These are phyloP conservation scores for Allobates femoralis DNA, from an alignment of 2,797 vertebrate genomes.

Conservation along the genomic window DNA sequence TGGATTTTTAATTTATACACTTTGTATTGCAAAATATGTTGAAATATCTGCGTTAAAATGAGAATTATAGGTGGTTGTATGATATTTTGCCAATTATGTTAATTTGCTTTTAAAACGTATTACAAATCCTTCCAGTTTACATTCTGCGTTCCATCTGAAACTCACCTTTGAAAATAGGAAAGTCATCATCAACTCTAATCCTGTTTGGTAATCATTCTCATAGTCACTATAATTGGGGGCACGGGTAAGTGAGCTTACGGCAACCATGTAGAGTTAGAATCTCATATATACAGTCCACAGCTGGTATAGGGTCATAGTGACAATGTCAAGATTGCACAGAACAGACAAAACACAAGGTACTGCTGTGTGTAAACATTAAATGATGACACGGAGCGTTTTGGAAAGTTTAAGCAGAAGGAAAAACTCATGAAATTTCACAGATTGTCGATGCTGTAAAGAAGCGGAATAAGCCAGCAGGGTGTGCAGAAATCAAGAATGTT, in stretches of 20 bases:
- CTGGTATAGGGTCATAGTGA: not conserved
- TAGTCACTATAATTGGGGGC: not conserved
- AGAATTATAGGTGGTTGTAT: too few relatives aligned
- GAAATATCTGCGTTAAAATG: too few relatives aligned
- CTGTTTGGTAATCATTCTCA: not conserved
- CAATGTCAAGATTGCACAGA: not conserved
- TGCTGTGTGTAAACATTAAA: not conserved
- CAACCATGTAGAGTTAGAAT: not conserved
- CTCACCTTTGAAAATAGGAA: too few relatives aligned
- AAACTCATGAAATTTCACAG: not conserved
- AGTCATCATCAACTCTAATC: too few relatives aligned
- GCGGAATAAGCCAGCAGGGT: slow-evolving; percentile 9
- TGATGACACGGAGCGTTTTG: not conserved
- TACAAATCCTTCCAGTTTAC: not conserved
- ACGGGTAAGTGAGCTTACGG: not conserved
- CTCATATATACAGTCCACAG: not conserved
- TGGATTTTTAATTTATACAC: too few relatives aligned
- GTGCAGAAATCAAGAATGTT: not conserved
- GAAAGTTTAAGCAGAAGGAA: not conserved
- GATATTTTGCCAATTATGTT: too few relatives aligned
- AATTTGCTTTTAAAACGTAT: too few relatives aligned
- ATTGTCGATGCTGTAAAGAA: not conserved
- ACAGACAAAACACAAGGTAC: not conserved
- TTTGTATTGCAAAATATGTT: too few relatives aligned
- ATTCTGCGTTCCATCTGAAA: too few relatives aligned